These are phyloP conservation scores for Drosophila peninsularis DNA, from an alignment of 2,888 invertebrate genomes.

Conservation along the genomic window DNA sequence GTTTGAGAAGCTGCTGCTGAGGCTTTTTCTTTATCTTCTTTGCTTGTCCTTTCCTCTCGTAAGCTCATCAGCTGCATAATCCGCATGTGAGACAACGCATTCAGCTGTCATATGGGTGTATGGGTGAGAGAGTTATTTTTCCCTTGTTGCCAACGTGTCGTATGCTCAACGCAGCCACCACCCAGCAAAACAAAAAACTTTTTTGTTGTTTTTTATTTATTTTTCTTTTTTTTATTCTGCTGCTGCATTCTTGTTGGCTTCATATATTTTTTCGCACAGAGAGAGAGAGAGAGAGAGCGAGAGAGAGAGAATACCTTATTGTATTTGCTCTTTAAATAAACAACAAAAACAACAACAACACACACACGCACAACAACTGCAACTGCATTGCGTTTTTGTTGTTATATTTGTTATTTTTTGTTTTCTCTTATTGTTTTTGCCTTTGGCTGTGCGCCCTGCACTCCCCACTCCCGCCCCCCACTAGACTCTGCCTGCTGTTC, in stretches of 20 bases:
- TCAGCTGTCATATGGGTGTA: not conserved
- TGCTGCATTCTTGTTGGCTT: slow-evolving; percentile 42
- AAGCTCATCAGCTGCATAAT: slow-evolving; percentile 57
- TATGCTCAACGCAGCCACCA: slow-evolving; percentile 67
- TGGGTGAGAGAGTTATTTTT: slow-evolving; percentile 21
- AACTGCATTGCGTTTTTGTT: slow-evolving; percentile 63
- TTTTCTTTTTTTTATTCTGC: slow-evolving; percentile 32
- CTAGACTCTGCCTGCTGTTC: not conserved
- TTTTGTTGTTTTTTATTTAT: not conserved
- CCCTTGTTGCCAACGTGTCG: slow-evolving; percentile 66
- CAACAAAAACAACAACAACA: slow-evolving; percentile 73
- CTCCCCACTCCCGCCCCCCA: not conserved
- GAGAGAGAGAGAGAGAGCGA: slow-evolving; percentile 11
- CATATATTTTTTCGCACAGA: slow-evolving; percentile 38
- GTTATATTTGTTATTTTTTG: slow-evolving; percentile 13
- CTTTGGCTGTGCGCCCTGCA: slow-evolving; percentile 22
- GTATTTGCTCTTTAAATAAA: slow-evolving; percentile 69
- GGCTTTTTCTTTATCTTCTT: slow-evolving; percentile 39
- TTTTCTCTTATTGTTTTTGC: slow-evolving; percentile 63
- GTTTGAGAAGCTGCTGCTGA: slow-evolving; percentile 41
- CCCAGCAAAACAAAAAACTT: slow-evolving; percentile 43
- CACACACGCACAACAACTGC: slow-evolving; percentile 39
- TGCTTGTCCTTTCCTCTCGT: slow-evolving; percentile 20
- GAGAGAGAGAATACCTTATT: slow-evolving; percentile 57
- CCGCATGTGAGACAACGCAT: slow-evolving; percentile 40